phyloP scores from a whole-genome alignment of 2,797 vertebrate genomes.

The Pseudochirops corinnae region DNA sequence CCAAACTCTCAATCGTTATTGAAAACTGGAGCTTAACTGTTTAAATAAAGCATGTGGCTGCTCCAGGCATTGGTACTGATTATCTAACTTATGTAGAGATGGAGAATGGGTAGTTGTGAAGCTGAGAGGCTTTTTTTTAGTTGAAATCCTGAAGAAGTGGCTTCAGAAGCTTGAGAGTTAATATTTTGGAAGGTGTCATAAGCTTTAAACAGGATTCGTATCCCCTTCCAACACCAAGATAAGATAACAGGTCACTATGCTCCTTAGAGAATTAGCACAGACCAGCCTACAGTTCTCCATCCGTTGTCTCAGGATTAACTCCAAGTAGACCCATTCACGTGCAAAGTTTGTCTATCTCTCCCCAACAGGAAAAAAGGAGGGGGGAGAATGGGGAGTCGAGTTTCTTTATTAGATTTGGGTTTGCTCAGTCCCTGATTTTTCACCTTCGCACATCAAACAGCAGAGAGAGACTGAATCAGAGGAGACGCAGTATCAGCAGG shows the following conservation, averaged over 20 bases:
- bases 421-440: slow-evolving; percentile 22
- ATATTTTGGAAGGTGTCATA: slow-evolving; percentile 25
- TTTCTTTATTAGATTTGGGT: slow-evolving; percentile 24
- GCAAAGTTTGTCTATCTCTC: neutral
- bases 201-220: slow-evolving; percentile 49
- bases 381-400: neutral
- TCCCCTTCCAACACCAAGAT: slow-evolving; percentile 51
- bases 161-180: slow-evolving; percentile 19
- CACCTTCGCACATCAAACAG: neutral
- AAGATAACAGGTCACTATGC: slow-evolving; percentile 39
- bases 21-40: slow-evolving; percentile 9
- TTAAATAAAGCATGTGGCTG: slow-evolving; percentile 4
- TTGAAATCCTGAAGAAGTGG: neutral
- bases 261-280: slow-evolving; percentile 27
- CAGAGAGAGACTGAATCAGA: slow-evolving; percentile 4
- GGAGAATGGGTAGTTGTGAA: neutral
- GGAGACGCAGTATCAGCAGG: neutral
- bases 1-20: neutral
- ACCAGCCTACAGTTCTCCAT: neutral
- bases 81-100: neutral
- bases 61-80: neutral
- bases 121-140: neutral
- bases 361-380: slow-evolving; percentile 23
- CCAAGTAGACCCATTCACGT: slow-evolving; percentile 35
- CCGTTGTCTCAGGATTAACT: slow-evolving; percentile 65